Evolutionary conservation across 1,140 invertebrate genomes (phyloP), one percentile per base, ranked within the genome.

Genomic region (Hyles vespertilio): DNA sequence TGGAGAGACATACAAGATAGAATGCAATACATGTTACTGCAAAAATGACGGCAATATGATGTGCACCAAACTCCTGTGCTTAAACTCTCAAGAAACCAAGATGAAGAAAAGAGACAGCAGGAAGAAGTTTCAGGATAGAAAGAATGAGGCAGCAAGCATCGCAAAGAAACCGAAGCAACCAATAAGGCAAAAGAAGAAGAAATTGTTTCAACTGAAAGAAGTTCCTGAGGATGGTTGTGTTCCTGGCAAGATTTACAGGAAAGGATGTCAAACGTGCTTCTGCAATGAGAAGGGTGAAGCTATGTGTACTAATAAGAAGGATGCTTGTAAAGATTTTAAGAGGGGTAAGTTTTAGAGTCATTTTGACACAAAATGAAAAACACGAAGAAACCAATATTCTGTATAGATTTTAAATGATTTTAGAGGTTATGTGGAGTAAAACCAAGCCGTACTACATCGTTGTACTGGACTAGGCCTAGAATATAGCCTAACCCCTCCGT

Each of bases 1-100:
- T 0, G 86, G 83, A 1, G 59, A 82, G 58, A 44, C 70, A n/a
- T 91, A 89, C 59, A 78, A 72, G 59, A 70, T 72, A 11, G 77
- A 77, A 2, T 91, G 90, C 63, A 90, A 91, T 51, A 82, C 70
- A 0, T 91, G 90, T 45, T 67, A 63, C 22, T 91, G 59, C 44
- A 57, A 51, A 10, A 36, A 52, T 4, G 50, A 51, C 8, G 34
- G 36, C 6, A 32, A 22, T 54, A 44, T 54, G 10, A n/a, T 54
- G 36, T 54, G 52, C 36, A 43, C 52, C 43, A 53, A 45, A 8
- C 10, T 59, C 0, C 10, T 52, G 9, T 59, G 58, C 10, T 22
- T 22, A 22, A 22, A 22, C 10, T 6, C 43, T 8, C 33, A 22
- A 34, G 5, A 10, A 34, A 43, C 12, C 22, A 11, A 49, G 9